Evolutionary conservation across 2,113 vertebrate genomes (phyloP).

Genomic region (Nothoprocta pentlandii): DNA sequence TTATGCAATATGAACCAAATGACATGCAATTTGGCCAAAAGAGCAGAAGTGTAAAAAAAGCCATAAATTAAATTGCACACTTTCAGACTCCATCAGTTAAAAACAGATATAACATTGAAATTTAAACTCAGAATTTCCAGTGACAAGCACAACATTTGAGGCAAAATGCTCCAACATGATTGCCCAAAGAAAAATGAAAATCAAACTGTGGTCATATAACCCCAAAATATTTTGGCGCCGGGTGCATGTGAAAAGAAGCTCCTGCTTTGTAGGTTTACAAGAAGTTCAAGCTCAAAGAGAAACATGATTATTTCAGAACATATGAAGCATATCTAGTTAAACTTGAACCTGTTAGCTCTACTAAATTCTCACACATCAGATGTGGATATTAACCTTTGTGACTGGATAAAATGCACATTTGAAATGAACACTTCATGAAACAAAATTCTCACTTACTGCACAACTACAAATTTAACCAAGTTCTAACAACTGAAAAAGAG

Average conservation of each 20-base stretch:
- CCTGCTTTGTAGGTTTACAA: neutral
- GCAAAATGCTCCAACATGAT: neutral
- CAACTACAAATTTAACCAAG: neutral
- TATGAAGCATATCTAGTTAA: rapidly evolving
- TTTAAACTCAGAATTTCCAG: neutral
- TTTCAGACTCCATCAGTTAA: neutral
- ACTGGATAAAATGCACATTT: neutral
- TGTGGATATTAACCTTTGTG: neutral
- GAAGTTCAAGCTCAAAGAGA: neutral
- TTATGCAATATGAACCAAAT: neutral
- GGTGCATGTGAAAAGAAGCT: neutral
- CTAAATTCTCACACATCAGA: neutral
- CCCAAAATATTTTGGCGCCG: neutral
- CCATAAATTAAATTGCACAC: neutral
- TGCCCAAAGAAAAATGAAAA: neutral
- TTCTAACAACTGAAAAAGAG: neutral
- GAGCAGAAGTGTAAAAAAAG: neutral
- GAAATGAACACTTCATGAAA: neutral
- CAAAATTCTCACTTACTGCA: neutral
- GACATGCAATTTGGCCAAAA: neutral
- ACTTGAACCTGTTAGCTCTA: neutral
- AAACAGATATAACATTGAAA: neutral
- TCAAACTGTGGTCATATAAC: neutral
- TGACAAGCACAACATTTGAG: neutral
- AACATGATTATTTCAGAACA: neutral